A percentile compares a stretch with the other conserved stretches of the same genome.
Conservation (phyloP, 2,113 vertebrate genomes). For the Pteruthius melanotis region DNA sequence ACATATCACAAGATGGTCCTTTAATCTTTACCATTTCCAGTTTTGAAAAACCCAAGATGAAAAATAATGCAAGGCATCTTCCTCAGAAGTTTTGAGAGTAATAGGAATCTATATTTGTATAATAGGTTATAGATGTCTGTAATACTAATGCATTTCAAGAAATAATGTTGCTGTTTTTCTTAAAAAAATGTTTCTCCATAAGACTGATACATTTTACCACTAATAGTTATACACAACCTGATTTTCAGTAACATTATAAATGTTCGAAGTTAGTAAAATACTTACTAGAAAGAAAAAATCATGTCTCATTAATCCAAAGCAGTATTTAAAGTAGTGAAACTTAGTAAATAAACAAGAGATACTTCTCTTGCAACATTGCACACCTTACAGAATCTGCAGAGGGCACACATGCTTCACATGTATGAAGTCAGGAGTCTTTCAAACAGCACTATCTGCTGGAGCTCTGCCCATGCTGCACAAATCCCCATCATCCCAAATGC, state of each 20-base stretch:
- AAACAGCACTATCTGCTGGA: not conserved
- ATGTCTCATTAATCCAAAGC: not conserved
- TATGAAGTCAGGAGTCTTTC: not conserved
- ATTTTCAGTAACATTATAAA: not conserved
- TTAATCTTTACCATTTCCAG: not conserved
- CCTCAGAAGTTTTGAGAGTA: not conserved
- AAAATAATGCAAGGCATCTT: not conserved
- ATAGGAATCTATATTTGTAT: not conserved
- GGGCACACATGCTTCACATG: not conserved
- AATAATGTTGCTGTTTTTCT: not conserved
- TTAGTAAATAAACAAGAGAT: not conserved
- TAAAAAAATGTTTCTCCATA: not conserved
- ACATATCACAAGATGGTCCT: not conserved
- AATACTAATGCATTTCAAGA: not conserved
- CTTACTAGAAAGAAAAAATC: not conserved
- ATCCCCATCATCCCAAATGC: accelerated
- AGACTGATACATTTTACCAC: not conserved
- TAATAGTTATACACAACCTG: not conserved
- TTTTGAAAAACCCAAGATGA: not conserved
- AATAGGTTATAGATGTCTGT: not conserved
- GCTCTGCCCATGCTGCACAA: not conserved
- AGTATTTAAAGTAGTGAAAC: not conserved
- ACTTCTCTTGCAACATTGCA: not conserved
- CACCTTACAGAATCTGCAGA: not conserved
- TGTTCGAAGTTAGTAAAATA: not conserved